Conservation (phyloP, 2,888 invertebrate species). For the Myathropa florea region DNA sequence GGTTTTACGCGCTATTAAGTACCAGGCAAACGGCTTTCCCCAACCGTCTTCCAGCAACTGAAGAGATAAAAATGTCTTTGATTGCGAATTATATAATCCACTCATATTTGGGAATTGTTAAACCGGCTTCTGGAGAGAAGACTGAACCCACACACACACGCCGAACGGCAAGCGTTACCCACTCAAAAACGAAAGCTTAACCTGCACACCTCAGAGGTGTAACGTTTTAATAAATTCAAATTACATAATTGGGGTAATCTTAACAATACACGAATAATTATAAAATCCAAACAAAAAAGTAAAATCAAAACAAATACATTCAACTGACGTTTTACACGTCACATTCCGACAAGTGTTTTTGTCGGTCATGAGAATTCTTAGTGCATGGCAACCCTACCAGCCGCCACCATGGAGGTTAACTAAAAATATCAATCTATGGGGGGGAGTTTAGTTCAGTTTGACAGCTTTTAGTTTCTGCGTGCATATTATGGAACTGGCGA, state of each 20-base stretch:
- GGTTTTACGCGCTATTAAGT: neutral
- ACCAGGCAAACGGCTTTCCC: neutral
- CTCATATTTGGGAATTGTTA: neutral
- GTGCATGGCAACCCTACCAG: neutral
- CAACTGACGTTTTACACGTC: neutral
- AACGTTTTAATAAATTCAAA: neutral
- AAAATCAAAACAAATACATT: neutral
- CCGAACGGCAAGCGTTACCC: neutral
- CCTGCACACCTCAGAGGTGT: neutral
- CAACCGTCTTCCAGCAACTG: too few species aligned
- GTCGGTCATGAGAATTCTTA: too few species aligned
- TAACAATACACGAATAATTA: neutral
- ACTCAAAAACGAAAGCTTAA: neutral
- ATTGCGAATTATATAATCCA: neutral
- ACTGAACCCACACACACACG: neutral
- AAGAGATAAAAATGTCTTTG: neutral
- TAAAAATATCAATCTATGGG: neutral
- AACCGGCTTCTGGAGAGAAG: neutral
- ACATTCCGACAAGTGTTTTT: neutral
- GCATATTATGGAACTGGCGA: conserved; percentile 11
- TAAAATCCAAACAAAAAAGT: neutral
- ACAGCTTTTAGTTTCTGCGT: conserved; percentile 9
- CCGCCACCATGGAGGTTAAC: neutral
- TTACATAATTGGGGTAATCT: neutral
- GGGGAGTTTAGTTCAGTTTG: neutral